Evolutionary conservation across 2,797 vertebrate genomes (phyloP).

Genomic region (Valencia hispanica): DNA sequence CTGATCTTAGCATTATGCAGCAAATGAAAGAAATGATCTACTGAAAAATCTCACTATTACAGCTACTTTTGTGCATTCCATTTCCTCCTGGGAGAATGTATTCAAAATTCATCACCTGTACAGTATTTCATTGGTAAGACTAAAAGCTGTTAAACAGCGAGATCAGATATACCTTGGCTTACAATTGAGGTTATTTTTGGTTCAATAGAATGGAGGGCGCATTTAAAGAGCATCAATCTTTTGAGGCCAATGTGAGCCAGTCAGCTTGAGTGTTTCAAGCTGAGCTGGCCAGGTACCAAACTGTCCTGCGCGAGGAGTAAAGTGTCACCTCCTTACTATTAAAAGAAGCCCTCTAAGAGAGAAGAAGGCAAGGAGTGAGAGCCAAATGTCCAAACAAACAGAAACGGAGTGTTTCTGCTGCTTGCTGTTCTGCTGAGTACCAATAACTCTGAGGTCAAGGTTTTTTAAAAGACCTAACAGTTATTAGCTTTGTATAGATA

Average conservation of each 20-base stretch:
- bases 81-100: slow-evolving; percentile 64
- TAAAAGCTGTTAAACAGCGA: slow-evolving; percentile 64
- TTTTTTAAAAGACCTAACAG: slow-evolving; percentile 42
- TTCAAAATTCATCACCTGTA: slow-evolving; percentile 62
- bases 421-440: slow-evolving; percentile 13
- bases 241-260: slow-evolving; percentile 18
- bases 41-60: slow-evolving; percentile 59
- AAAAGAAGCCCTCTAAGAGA: slow-evolving; percentile 71
- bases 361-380: slow-evolving; percentile 29
- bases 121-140: slow-evolving; percentile 67
- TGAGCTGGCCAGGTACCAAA: slow-evolving; percentile 56
- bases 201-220: slow-evolving; percentile 46
- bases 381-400: slow-evolving; percentile 59
- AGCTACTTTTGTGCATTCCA: slow-evolving; percentile 37
- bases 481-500: slow-evolving; percentile 37
- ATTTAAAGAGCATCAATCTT: slow-evolving; percentile 32
- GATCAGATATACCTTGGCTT: slow-evolving; percentile 56
- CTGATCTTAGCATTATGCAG: background rate
- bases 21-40: slow-evolving; percentile 51
- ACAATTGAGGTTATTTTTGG: slow-evolving; percentile 50
- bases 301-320: slow-evolving; percentile 27
- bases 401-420: slow-evolving; percentile 43
- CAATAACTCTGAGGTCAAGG: slow-evolving; percentile 55
- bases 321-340: slow-evolving; percentile 72
- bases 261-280: slow-evolving; percentile 38